Evolutionary conservation across 2,113 vertebrate genomes (phyloP).

Genomic region (Cairina moschata): DNA sequence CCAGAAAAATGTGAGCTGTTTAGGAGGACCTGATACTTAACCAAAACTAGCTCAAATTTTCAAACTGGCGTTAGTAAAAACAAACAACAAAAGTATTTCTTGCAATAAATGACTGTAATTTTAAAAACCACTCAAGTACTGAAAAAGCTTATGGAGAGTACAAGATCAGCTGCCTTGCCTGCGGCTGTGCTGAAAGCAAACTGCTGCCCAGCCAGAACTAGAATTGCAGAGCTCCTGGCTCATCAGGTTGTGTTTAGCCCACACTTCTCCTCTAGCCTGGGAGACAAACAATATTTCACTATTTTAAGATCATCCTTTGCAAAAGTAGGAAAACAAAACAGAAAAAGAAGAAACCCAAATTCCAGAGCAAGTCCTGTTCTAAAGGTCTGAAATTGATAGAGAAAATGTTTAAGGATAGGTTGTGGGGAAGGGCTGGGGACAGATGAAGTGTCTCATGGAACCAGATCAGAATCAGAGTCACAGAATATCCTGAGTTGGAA

Average conservation of each 20-base stretch:
- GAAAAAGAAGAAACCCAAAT: background rate
- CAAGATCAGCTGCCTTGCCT: background rate
- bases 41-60: background rate
- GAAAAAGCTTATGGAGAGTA: background rate
- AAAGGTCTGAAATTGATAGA: background rate
- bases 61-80: background rate
- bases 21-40: background rate
- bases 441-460: background rate
- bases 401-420: background rate
- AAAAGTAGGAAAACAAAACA: background rate
- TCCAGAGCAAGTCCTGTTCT: background rate
- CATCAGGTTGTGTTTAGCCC: background rate
- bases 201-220: background rate
- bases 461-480: too few relatives aligned
- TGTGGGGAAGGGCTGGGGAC: background rate
- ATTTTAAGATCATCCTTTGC: background rate
- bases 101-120: background rate
- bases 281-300: background rate
- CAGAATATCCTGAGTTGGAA: too few relatives aligned
- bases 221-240: background rate
- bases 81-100: background rate
- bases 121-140: background rate
- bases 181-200: background rate
- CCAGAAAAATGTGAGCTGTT: background rate
- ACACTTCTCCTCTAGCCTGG: accelerated